These are phyloP conservation scores for Acarapis woodi DNA, from an alignment of 1,140 invertebrate species.

Conservation along the genomic window DNA sequence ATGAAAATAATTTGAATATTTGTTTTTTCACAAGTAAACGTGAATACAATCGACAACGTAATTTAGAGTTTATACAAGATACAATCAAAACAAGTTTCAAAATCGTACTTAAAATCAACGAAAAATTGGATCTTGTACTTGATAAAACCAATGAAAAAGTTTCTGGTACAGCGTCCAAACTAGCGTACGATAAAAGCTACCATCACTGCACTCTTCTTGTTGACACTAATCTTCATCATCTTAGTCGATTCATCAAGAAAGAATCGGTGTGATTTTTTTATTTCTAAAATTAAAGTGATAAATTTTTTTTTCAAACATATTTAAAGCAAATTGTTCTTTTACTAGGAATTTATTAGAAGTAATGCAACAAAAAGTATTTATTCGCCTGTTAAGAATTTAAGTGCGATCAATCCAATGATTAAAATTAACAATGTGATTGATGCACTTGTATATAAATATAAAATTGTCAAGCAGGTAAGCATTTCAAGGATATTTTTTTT, in stretches of 20 bases:
- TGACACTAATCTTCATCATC: conserved; percentile 38
- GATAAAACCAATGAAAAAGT: conserved; percentile 23
- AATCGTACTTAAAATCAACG: conserved; percentile 4
- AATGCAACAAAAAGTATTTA: conserved; percentile 49
- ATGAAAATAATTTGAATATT: conserved; percentile 71
- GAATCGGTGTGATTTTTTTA: conserved; percentile 11
- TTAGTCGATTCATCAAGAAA: conserved; percentile 20
- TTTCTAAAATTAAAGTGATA: conserved; percentile 7
- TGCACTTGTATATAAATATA: too few species aligned
- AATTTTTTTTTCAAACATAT: conserved; percentile 1
- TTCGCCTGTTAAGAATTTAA: conserved; percentile 46
- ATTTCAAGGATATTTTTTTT: too few species aligned
- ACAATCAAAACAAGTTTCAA: conserved; percentile 1
- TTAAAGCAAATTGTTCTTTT: conserved; percentile 13
- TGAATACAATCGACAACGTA: conserved; percentile 46
- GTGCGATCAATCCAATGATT: too few species aligned
- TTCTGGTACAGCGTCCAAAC: conserved; percentile 68
- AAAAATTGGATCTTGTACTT: conserved; percentile 10
- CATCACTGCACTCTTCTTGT: conserved; percentile 79
- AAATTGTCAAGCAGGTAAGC: too few species aligned
- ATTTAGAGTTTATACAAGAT: conserved; percentile 35
- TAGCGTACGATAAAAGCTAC: conserved; percentile 52
- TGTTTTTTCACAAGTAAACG: conserved; percentile 53
- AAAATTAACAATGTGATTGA: too few species aligned
- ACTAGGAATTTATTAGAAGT: conserved; percentile 30